A percentile compares a stretch with the other conserved stretches of the same genome.
These are phyloP conservation scores for Mythimna loreyi DNA, from an alignment of 2,888 invertebrate genomes.

Conservation along the genomic window DNA sequence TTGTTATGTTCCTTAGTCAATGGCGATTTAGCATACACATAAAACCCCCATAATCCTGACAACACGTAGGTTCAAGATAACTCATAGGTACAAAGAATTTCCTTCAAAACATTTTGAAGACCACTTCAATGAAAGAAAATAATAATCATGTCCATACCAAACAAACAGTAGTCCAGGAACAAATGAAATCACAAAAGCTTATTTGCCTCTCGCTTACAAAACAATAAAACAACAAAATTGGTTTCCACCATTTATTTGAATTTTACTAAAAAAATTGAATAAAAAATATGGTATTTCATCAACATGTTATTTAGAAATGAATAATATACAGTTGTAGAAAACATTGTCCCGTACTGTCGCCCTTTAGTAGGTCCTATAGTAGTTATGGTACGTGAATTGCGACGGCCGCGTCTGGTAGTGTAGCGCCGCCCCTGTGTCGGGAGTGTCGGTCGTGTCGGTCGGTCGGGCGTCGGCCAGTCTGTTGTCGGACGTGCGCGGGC, in stretches of 20 bases:
- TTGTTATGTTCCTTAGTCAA: neutral
- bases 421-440: slow-evolving; percentile 57
- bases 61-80: neutral
- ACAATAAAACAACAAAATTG: slow-evolving; percentile 65
- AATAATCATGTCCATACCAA: neutral
- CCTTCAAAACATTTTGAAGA: neutral
- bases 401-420: slow-evolving; percentile 56
- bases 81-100: neutral
- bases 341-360: slow-evolving; percentile 74
- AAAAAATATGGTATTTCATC: slow-evolving; percentile 91
- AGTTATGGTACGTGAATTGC: slow-evolving; percentile 70
- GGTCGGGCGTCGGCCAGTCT: slow-evolving; percentile 38
- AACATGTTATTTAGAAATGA: slow-evolving; percentile 89
- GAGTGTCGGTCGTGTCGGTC: slow-evolving; percentile 28
- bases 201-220: slow-evolving; percentile 41
- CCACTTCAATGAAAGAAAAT: neutral
- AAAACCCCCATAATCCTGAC: neutral
- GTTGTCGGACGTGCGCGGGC: slow-evolving; percentile 47
- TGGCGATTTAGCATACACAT: neutral
- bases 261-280: slow-evolving; percentile 91
- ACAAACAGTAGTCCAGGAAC: slow-evolving; percentile 33
- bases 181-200: slow-evolving; percentile 55
- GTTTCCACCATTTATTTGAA: slow-evolving; percentile 89
- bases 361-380: slow-evolving; percentile 62
- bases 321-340: slow-evolving; percentile 89